phyloP scores from a whole-genome alignment of 1,140 invertebrate species.

The Hylaeus anthracinus region DNA sequence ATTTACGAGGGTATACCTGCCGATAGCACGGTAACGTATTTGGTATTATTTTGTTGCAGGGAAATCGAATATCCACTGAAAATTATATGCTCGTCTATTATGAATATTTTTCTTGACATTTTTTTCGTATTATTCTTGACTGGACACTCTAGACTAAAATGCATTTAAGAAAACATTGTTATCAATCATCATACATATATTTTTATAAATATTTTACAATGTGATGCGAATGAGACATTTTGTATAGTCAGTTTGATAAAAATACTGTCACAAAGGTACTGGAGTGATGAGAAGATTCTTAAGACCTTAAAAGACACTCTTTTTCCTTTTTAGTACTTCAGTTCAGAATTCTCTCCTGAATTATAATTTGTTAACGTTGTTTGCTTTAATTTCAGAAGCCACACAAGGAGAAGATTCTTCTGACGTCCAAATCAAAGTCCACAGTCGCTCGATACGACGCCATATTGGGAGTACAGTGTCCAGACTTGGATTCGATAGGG shows the following conservation, averaged over 20 bases:
- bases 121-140: no score
- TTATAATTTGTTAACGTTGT: background rate
- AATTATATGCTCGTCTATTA: no score
- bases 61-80: no score
- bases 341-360: background rate
- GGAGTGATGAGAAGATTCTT: no score
- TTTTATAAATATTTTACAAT: background rate
- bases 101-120: no score
- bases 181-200: no score
- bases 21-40: slow-evolving; percentile 56
- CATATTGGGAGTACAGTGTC: slow-evolving; percentile 77
- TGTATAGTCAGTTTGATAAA: no score
- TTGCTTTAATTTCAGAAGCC: slow-evolving; percentile 69
- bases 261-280: no score
- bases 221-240: no score
- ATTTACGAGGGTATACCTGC: slow-evolving; percentile 69
- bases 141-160: no score
- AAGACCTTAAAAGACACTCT: background rate
- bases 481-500: slow-evolving; percentile 80
- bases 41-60: background rate
- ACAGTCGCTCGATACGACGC: slow-evolving; percentile 69
- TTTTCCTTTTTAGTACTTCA: no score
- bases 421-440: background rate
- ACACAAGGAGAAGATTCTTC: slow-evolving; percentile 62
- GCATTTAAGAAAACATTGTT: no score